phyloP scores from a whole-genome alignment of 2,888 invertebrate species.

The Gryllus longicercus region DNA sequence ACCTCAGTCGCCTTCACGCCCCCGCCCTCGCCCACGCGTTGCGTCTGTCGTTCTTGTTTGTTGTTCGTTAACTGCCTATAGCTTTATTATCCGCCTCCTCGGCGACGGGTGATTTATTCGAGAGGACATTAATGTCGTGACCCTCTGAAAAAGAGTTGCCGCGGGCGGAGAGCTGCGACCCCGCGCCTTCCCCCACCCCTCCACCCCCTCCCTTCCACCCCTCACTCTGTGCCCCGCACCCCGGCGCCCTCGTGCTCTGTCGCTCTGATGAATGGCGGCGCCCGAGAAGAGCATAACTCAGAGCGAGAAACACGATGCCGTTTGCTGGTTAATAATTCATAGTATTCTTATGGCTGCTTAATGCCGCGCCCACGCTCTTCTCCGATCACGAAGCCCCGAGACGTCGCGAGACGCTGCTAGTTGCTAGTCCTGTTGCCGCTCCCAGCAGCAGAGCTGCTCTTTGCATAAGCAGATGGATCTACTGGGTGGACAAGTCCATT shows the following conservation, averaged over 20 bases:
- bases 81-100: neutral
- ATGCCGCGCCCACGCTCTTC: neutral
- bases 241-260: neutral
- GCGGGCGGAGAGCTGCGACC: too few relatives aligned
- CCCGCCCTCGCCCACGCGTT: too few relatives aligned
- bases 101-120: neutral
- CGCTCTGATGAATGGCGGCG: neutral
- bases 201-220: too few relatives aligned
- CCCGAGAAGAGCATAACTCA: neutral
- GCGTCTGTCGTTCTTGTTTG: neutral
- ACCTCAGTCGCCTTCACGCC: too few relatives aligned
- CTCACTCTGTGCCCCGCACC: neutral
- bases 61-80: slow-evolving; percentile 1
- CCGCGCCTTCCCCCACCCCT: too few relatives aligned
- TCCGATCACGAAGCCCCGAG: neutral
- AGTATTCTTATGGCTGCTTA: neutral
- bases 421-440: too few relatives aligned
- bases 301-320: neutral
- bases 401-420: neutral
- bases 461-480: too few relatives aligned
- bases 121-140: slow-evolving; percentile 17
- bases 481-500: too few relatives aligned
- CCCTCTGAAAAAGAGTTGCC: neutral
- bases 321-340: slow-evolving; percentile 17
- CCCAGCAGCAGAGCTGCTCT: too few relatives aligned